phyloP scores from a whole-genome alignment of 2,888 invertebrate species.

The Ectemnius cavifrons region DNA sequence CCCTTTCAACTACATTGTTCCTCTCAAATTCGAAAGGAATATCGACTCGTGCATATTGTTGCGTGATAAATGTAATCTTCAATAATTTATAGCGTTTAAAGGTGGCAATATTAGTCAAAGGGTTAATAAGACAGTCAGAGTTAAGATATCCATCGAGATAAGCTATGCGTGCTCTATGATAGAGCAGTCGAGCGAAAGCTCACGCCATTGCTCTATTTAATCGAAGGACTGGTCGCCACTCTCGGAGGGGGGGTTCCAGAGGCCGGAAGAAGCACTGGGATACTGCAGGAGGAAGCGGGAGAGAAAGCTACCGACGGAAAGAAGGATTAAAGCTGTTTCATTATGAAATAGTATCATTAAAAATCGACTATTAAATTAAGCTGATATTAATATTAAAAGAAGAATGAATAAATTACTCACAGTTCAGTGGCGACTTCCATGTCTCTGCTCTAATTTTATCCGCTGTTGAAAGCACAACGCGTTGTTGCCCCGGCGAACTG shows the following conservation, averaged over 20 bases:
- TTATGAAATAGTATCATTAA: neutral
- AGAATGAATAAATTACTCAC: conserved; percentile 64
- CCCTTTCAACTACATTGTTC: too few relatives aligned
- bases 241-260: neutral
- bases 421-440: conserved; percentile 75
- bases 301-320: neutral
- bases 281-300: neutral
- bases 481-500: neutral
- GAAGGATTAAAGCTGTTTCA: neutral
- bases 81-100: too few relatives aligned
- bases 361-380: neutral
- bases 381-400: too few relatives aligned
- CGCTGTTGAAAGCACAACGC: neutral
- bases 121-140: too few relatives aligned
- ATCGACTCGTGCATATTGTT: too few relatives aligned
- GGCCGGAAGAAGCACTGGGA: neutral
- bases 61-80: too few relatives aligned
- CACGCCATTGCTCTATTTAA: neutral
- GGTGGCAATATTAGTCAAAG: too few relatives aligned
- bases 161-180: too few relatives aligned
- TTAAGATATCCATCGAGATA: too few relatives aligned
- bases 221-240: neutral
- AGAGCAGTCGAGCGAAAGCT: too few relatives aligned
- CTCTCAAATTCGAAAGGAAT: too few relatives aligned
- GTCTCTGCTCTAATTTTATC: conserved; percentile 11